These are phyloP conservation scores for Pocillopora meandrina DNA, from an alignment of 92 coral and sea anemone species.

Conservation along the genomic window DNA sequence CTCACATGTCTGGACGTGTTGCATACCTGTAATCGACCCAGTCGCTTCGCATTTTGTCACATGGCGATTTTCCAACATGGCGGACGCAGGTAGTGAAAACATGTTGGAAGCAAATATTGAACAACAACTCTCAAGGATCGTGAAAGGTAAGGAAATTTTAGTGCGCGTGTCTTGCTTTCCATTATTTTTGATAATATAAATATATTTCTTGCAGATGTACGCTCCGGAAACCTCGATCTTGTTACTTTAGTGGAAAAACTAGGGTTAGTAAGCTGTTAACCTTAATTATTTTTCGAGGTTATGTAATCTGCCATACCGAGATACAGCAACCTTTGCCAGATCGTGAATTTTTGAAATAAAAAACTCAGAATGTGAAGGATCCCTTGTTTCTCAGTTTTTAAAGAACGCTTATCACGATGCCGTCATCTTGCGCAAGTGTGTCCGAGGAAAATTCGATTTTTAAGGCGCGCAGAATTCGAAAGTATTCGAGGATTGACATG, in stretches of 20 bases:
- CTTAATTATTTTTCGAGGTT: background rate
- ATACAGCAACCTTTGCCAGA: background rate
- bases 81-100: background rate
- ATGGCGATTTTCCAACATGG: constrained; percentile 33
- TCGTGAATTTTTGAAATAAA: no score
- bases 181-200: background rate
- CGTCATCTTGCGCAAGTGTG: no score
- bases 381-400: no score
- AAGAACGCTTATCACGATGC: no score
- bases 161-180: background rate
- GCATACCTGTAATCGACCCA: constrained; percentile 12
- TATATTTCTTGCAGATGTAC: constrained; percentile 44
- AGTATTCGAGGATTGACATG: no score
- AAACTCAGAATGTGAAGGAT: no score
- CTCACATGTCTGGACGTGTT: background rate
- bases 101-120: constrained; percentile 18
- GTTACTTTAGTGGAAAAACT: constrained; percentile 62
- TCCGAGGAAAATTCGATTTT: no score
- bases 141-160: constrained; percentile 9
- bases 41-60: constrained; percentile 26
- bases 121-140: constrained; percentile 16
- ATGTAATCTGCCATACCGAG: background rate
- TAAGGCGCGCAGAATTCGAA: no score
- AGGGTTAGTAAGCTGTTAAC: constrained; percentile 46
- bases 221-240: constrained; percentile 38